Percentiles rank a stretch among this genome's conserved stretches.
Conservation (phyloP, 2,797 vertebrate genomes). For the Bradypodion pumilum region DNA sequence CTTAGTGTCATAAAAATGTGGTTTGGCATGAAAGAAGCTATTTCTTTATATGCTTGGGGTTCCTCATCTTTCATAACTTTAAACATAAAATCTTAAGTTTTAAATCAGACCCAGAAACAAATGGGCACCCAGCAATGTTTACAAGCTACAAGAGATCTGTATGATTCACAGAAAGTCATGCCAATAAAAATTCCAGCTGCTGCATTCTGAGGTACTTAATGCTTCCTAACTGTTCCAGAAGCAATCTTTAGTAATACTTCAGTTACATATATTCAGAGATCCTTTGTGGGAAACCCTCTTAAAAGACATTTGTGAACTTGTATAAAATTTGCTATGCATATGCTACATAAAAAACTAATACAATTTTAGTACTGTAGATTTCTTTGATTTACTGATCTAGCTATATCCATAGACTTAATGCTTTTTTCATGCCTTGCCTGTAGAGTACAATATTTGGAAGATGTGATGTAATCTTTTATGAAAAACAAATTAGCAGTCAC, state of each 20-base stretch:
- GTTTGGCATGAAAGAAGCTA: no score
- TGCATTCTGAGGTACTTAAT: not conserved
- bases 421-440: not conserved
- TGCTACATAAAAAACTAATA: not conserved
- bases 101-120: not conserved
- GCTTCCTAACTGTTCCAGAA: not conserved
- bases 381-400: not conserved
- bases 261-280: not conserved
- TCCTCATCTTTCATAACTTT: no score
- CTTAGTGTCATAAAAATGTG: not conserved
- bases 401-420: not conserved
- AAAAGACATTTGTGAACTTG: not conserved
- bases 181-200: not conserved
- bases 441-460: not conserved
- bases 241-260: not conserved
- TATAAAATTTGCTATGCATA: not conserved
- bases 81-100: not conserved
- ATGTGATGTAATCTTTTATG: not conserved
- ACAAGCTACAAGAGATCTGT: no score
- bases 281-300: not conserved
- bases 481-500: constrained; percentile 40
- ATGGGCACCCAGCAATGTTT: not conserved
- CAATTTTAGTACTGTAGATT: not conserved
- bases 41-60: not conserved
- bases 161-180: not conserved